phyloP scores from a whole-genome alignment of 2,888 invertebrate genomes.

The Oeneis ivallda region DNA sequence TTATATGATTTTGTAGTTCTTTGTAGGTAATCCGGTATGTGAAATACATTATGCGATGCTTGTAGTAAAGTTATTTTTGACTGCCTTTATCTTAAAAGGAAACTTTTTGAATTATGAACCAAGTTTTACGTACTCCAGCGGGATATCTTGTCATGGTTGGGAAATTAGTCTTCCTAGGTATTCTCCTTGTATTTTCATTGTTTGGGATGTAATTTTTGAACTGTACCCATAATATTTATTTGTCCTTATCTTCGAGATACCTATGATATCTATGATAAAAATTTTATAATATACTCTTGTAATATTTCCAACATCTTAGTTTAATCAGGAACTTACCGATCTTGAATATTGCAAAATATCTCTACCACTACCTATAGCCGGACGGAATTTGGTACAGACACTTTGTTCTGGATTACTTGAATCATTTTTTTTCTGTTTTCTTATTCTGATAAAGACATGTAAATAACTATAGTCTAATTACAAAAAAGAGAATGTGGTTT shows the following conservation, averaged over 20 bases:
- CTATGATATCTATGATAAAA: no score
- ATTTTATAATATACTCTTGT: no score
- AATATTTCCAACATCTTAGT: no score
- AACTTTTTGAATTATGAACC: conserved; percentile 16
- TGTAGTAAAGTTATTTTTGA: conserved; percentile 10
- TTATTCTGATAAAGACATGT: no score
- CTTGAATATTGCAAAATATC: no score
- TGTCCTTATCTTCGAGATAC: no score
- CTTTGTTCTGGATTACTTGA: no score
- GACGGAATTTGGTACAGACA: no score
- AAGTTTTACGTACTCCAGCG: conserved; percentile 7
- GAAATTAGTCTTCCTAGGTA: conserved; percentile 1
- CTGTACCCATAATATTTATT: background rate
- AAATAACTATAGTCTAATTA: no score
- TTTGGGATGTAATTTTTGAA: background rate
- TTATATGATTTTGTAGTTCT: background rate
- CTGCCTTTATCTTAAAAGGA: conserved; percentile 4
- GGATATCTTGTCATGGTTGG: background rate
- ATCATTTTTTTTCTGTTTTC: no score
- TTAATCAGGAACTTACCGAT: no score
- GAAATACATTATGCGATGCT: conserved; percentile 9
- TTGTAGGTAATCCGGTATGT: background rate
- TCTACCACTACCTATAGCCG: no score
- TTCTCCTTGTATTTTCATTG: background rate
- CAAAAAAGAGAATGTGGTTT: background rate